These are phyloP conservation scores for Siniperca chuatsi DNA, from an alignment of 2,113 vertebrate species.

Conservation along the genomic window DNA sequence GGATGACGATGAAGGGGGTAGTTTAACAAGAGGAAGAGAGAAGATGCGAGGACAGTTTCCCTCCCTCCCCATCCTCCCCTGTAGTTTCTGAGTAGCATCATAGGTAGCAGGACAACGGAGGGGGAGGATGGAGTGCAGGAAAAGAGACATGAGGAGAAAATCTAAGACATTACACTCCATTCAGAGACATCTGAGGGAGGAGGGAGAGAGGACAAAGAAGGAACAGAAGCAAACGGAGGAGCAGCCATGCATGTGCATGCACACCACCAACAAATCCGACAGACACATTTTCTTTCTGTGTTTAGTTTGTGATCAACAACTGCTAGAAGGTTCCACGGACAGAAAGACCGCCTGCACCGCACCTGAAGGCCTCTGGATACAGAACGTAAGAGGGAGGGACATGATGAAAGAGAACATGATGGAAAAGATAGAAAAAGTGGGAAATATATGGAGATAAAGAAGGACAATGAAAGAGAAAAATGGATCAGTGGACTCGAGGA, in stretches of 20 bases:
- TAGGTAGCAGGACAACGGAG: slow-evolving; percentile 59
- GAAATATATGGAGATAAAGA: slow-evolving; percentile 10
- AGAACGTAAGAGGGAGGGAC: slow-evolving; percentile 26
- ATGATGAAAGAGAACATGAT: slow-evolving; percentile 1
- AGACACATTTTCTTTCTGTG: slow-evolving; percentile 76
- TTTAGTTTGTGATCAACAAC: slow-evolving; percentile 80
- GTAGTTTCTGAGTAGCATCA: slow-evolving; percentile 74
- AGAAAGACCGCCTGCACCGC: slow-evolving; percentile 55
- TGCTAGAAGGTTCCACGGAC: slow-evolving; percentile 35
- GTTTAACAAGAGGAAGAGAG: slow-evolving; percentile 26
- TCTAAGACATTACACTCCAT: slow-evolving; percentile 43
- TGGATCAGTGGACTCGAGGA: slow-evolving; percentile 46
- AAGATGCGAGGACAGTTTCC: slow-evolving; percentile 47
- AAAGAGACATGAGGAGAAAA: slow-evolving; percentile 17
- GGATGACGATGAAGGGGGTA: slow-evolving; percentile 6
- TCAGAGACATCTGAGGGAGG: slow-evolving; percentile 40
- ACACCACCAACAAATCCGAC: slow-evolving; percentile 83
- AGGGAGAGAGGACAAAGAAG: slow-evolving; percentile 12
- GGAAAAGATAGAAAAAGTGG: background rate
- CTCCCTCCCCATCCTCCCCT: slow-evolving; percentile 67
- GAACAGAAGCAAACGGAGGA: slow-evolving; percentile 48
- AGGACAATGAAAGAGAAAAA: slow-evolving; percentile 46
- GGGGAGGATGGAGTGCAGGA: slow-evolving; percentile 51
- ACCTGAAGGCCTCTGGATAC: slow-evolving; percentile 47
- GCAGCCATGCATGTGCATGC: slow-evolving; percentile 99